Conservation (phyloP, 1,140 invertebrate genomes). For the Listronotus oregonensis region DNA sequence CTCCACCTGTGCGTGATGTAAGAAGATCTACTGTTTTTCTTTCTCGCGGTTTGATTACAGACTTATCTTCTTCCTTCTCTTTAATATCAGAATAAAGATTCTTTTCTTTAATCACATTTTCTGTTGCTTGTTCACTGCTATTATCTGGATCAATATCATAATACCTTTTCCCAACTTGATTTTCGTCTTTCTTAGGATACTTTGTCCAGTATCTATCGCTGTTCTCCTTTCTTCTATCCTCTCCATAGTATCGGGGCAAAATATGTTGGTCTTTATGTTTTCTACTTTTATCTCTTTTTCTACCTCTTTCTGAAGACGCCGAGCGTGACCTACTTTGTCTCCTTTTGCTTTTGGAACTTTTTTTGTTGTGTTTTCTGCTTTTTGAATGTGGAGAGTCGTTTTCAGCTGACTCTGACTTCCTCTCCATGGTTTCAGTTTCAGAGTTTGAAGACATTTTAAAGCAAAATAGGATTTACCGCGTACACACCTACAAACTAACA, state of each 20-base stretch:
- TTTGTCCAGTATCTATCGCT: constrained; percentile 55
- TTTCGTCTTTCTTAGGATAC: constrained; percentile 52
- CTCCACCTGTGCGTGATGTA: constrained; percentile 89
- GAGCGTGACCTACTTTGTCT: constrained; percentile 11
- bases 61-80: constrained; percentile 28
- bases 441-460: neutral
- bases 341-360: neutral
- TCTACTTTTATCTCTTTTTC: constrained; percentile 2
- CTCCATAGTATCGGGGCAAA: constrained; percentile 51
- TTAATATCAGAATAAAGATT: constrained; percentile 12
- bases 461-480: too few species aligned
- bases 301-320: constrained; percentile 1
- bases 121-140: constrained; percentile 11
- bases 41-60: constrained; percentile 44
- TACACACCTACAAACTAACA: too few species aligned
- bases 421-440: neutral
- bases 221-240: constrained; percentile 42
- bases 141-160: constrained; percentile 40
- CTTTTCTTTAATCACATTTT: constrained; percentile 1
- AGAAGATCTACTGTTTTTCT: constrained; percentile 74
- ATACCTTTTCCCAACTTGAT: constrained; percentile 45
- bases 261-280: constrained; percentile 31
- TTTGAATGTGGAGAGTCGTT: neutral
- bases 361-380: neutral
- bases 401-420: neutral